phyloP scores from a whole-genome alignment of 2,113 vertebrate genomes.

The Proteles cristata region DNA sequence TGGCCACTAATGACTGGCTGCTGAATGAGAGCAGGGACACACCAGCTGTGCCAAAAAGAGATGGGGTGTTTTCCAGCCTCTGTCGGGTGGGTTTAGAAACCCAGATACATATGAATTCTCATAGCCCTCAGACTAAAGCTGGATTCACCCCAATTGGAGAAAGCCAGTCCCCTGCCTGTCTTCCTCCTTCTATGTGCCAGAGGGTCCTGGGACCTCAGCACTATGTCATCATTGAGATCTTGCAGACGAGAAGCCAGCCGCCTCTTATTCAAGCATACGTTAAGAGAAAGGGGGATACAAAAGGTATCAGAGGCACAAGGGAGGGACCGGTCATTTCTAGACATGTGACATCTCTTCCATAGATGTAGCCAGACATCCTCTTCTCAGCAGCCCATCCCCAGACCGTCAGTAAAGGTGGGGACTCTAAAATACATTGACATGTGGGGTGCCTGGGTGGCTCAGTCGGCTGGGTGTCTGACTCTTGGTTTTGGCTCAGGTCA shows the following conservation, averaged over 20 bases:
- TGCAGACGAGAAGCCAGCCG: accelerated
- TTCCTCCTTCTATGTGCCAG: accelerated
- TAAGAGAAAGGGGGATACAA: neutral
- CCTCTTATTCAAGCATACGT: accelerated
- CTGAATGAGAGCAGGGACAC: neutral
- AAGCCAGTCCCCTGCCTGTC: neutral
- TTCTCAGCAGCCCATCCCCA: neutral
- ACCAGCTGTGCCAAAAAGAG: neutral
- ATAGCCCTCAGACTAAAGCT: neutral
- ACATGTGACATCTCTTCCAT: accelerated
- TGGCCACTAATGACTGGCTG: neutral
- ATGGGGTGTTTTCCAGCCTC: neutral
- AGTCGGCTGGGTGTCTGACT: too few species aligned
- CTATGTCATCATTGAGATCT: accelerated
- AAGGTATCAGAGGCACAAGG: neutral
- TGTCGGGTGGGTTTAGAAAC: neutral
- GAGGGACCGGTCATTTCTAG: neutral
- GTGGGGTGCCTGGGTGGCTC: neutral
- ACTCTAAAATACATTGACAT: neutral
- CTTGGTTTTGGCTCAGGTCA: too few species aligned
- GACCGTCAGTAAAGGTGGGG: neutral
- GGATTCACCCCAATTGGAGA: neutral
- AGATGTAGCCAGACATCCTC: neutral
- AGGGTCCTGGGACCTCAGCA: neutral
- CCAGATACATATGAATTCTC: neutral